A percentile compares a stretch with the other conserved stretches of the same genome.
Evolutionary conservation across 2,113 vertebrate genomes (phyloP).

Genomic region (Grallaria varia): DNA sequence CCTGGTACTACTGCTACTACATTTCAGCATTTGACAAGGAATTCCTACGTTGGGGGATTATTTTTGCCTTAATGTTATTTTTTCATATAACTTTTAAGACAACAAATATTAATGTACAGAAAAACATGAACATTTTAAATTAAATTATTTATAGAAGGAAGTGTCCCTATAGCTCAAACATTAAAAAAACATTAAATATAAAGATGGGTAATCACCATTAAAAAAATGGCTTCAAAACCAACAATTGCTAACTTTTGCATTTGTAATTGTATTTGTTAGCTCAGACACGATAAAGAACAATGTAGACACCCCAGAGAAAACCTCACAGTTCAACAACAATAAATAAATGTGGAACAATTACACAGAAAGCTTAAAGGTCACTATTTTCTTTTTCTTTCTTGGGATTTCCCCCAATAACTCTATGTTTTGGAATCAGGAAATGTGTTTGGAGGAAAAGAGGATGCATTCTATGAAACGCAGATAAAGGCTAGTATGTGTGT

Average conservation of each 20-base stretch:
- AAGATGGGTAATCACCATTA: neutral
- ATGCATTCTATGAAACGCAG: neutral
- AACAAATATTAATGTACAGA: neutral
- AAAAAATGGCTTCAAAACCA: neutral
- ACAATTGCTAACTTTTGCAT: neutral
- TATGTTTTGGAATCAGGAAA: neutral
- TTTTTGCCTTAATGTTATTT: neutral
- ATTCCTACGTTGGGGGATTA: fast-evolving
- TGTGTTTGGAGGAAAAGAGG: neutral
- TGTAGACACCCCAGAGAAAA: neutral
- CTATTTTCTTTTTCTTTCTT: neutral
- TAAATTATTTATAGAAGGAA: neutral
- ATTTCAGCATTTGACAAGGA: neutral
- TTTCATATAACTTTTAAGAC: neutral
- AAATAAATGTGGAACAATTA: neutral
- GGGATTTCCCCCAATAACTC: neutral
- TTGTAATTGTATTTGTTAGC: neutral
- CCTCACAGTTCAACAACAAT: neutral
- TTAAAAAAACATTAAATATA: neutral
- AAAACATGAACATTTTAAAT: neutral
- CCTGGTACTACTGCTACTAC: neutral
- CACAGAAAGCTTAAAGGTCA: neutral
- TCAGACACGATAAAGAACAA: neutral
- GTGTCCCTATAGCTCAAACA: neutral
- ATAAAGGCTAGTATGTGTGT: neutral